Conservation (phyloP, 2,888 invertebrate genomes). For the Hedychridium roseum region DNA sequence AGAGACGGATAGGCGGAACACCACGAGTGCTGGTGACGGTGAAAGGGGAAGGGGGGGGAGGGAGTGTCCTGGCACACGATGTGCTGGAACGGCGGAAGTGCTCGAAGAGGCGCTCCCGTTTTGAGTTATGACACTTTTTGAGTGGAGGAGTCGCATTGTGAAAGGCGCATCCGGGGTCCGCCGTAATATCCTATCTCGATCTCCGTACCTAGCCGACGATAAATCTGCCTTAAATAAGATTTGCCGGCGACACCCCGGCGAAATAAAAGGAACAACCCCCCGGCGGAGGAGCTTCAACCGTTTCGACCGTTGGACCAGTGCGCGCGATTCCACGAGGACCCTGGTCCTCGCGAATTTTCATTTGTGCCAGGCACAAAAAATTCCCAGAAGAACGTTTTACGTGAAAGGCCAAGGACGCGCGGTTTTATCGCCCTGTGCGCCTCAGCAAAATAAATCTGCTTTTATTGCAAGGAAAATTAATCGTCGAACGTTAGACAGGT, state of each 20-base stretch:
- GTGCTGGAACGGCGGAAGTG: conserved; percentile 51
- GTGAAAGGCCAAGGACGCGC: too few relatives aligned
- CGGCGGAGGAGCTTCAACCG: not conserved
- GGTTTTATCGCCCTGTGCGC: too few relatives aligned
- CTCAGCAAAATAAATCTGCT: too few relatives aligned
- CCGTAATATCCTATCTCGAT: conserved; percentile 49
- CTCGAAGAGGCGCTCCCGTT: conserved; percentile 49
- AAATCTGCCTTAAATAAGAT: conserved; percentile 57
- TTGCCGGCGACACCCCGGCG: conserved; percentile 48
- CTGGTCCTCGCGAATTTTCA: too few relatives aligned
- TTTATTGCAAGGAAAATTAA: too few relatives aligned
- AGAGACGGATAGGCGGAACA: not conserved
- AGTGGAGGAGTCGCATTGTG: conserved; percentile 52
- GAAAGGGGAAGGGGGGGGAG: conserved; percentile 14
- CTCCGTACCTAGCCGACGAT: conserved; percentile 41
- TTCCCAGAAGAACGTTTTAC: too few relatives aligned
- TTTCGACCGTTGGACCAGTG: too few relatives aligned
- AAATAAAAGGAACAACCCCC: conserved; percentile 46
- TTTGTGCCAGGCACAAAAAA: too few relatives aligned
- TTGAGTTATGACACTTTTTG: conserved; percentile 59
- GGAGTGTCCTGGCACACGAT: conserved; percentile 52
- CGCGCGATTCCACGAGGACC: too few relatives aligned
- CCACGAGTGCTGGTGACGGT: conserved; percentile 8
- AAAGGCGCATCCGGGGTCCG: conserved; percentile 52
- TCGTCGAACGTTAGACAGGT: too few relatives aligned